Evolutionary conservation across 2,797 vertebrate genomes (phyloP).

Genomic region (Mormyrops attenuatus): DNA sequence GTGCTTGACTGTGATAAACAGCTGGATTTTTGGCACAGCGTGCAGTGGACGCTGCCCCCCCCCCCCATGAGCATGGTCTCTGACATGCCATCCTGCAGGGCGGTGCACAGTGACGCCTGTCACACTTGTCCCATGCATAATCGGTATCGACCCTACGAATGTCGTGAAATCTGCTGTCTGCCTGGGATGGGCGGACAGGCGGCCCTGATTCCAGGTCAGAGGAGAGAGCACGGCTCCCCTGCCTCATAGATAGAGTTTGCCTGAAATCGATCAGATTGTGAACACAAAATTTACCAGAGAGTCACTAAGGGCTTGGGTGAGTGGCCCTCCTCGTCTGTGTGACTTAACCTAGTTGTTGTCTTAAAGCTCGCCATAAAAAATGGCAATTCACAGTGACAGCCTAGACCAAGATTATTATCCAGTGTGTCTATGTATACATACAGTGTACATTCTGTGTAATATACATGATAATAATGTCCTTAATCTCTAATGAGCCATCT

Average conservation of each 20-base stretch:
- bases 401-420: not conserved
- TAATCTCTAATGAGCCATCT: not conserved
- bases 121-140: constrained; percentile 54
- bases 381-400: not conserved
- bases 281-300: not conserved
- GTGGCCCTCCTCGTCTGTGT: not conserved
- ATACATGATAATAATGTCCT: not conserved
- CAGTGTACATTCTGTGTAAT: no score
- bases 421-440: not conserved
- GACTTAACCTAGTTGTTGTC: not conserved
- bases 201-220: not conserved
- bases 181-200: not conserved
- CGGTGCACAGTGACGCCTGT: constrained; percentile 43
- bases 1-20: constrained; percentile 8
- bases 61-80: constrained; percentile 14
- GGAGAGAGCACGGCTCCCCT: not conserved
- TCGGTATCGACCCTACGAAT: constrained; percentile 32
- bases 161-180: not conserved
- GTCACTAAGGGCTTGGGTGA: not conserved
- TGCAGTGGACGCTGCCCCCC: constrained; percentile 5
- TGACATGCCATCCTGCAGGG: constrained; percentile 18
- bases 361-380: not conserved
- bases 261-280: not conserved
- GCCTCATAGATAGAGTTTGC: not conserved
- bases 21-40: constrained; percentile 15